Base-by-base conservation (phyloP, 2,797 vertebrate genomes). In the Onychomys leucogaster region DNA sequence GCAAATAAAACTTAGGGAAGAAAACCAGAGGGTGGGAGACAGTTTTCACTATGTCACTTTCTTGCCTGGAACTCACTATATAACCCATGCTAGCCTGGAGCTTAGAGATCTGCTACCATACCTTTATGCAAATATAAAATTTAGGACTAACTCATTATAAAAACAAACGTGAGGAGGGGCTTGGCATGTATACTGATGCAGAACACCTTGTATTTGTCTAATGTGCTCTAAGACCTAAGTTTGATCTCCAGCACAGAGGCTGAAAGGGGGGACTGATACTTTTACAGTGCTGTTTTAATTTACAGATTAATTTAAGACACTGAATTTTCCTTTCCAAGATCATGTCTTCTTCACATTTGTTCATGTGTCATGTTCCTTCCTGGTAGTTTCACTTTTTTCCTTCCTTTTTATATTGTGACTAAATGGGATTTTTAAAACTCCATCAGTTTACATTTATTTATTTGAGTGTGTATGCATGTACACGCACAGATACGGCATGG, bases 201-300 rank as follows among this genome's bases (percentile, higher is more conserved):
- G 76, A 52, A 19, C 16, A 52, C 7, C 17, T 34, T 34, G 43
- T 34, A n/a, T 52, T 55, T 80, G 77, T 80, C 32, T 80, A 12
- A n/a, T 6, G 5, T 6, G 19, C 19, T n/a, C 77, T 52, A 81
- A n/a, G 16, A 11, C 49, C 78, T 81, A 57, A 37, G 34, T 81
- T 27, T 57, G 52, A 25, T 8, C 52, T 37, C 32, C 6, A 81
- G 52, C 34, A 37, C 23, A 34, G 77, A 55, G 77, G 49, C 77
- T 55, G 32, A 49, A 34, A 14, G 76, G 80, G 49, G 46, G 27
- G 19, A 2, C 17, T 86, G 29, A 82, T 76, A 85, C 57, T 90
- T 86, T 88, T n/a, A 91, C 11, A n/a, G 23, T 71, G 83, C 29
- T 78, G 77, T 73, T 94, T 84, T 76, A 95, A 82, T 57, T 89